Base-by-base conservation (phyloP, 2,113 vertebrate species). In the Antennarius striatus region DNA sequence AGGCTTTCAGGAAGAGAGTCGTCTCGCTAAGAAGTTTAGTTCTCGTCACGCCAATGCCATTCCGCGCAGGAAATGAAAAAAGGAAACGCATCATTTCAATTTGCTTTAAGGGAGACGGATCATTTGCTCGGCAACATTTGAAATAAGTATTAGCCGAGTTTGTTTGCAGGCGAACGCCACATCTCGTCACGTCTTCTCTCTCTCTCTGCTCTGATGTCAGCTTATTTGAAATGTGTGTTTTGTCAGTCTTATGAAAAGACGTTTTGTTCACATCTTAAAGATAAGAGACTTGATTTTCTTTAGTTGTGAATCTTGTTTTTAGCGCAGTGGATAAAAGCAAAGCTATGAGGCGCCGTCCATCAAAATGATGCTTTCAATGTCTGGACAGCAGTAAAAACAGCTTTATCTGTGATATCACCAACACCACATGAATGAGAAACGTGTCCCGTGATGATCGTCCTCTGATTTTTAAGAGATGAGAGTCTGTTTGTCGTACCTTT, bases 51-150 rank as follows among this genome's bases (percentile, higher is more conserved):
- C 46, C 4, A 11, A 2, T 52, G 9, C 39, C 56, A 4, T 42
- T 61, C 52, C 22, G 54, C 61, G 54, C 60, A 53, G 73, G 58
- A 73, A 59, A 76, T 81, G 56, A 22, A 22, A 22, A 22, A 22
- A 71, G 71, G 67, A 74, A 75, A 65, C 29, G 51, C 64, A 57
- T 71, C 4, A 43, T 77, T 81, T 68, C 56, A 53, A 29, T 83
- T 67, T 58, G 66, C 72, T 87, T 69, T 53, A 55, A 79, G 69
- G 47, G 29, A 36, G 4, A 55, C 30, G 66, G 55, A 68, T 84
- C 48, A 63, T 80, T 85, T 77, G 17, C 70, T 54, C 52, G 2
- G 51, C 30, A 28, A 15, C 53, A 53, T 60, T 73, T 69, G 57
- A 52, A 70, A 39, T 32, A 32, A 75, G 43, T 60, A 51, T 82